phyloP scores from a whole-genome alignment of 1,140 invertebrate genomes.

The Galendromus occidentalis region DNA sequence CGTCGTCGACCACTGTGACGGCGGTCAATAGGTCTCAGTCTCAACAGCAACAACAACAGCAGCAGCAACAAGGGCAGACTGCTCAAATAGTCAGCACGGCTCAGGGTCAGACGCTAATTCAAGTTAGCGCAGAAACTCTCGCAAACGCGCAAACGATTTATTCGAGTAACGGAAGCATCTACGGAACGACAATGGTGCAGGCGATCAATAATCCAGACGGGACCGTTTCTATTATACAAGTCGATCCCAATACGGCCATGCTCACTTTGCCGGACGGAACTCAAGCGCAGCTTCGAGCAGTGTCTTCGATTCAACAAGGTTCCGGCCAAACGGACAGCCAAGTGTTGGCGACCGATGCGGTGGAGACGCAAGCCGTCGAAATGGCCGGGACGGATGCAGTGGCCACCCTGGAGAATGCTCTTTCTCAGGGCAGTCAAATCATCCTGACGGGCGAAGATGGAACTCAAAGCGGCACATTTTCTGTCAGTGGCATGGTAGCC shows the following conservation, averaged over 20 bases:
- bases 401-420: conserved; percentile 45
- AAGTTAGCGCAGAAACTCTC: neutral
- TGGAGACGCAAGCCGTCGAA: neutral
- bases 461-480: conserved; percentile 57
- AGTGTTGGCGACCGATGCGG: neutral
- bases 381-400: conserved; percentile 6
- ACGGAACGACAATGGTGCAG: conserved; percentile 73
- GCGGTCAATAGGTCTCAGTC: neutral
- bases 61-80: neutral
- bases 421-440: conserved; percentile 77
- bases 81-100: neutral
- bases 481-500: conserved; percentile 80
- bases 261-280: conserved; percentile 87
- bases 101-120: neutral
- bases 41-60: neutral
- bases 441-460: conserved; percentile 83
- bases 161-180: conserved; percentile 25
- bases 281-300: conserved; percentile 73
- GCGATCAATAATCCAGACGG: conserved; percentile 91
- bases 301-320: conserved; percentile 47
- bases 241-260: conserved; percentile 71
- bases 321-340: neutral
- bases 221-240: conserved; percentile 82
- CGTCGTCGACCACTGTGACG: neutral
- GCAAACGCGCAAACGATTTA: conserved; percentile 9